phyloP scores from a whole-genome alignment of 2,797 vertebrate species.

The Rhinella marina region DNA sequence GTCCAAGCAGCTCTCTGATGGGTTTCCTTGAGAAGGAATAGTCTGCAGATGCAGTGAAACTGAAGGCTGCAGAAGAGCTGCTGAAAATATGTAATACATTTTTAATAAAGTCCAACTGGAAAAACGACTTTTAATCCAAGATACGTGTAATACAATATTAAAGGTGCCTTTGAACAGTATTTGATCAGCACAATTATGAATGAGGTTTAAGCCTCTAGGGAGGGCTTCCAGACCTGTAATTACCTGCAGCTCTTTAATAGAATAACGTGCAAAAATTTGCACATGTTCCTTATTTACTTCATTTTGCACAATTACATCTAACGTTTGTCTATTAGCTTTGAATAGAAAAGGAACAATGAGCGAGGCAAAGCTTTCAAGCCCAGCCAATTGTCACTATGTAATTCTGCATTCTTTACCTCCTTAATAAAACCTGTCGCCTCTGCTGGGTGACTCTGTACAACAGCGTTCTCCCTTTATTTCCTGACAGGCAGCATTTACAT shows the following conservation, averaged over 20 bases:
- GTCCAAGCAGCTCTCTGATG: no score
- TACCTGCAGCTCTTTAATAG: conserved; percentile 51
- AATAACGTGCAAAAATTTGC: conserved; percentile 38
- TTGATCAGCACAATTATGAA: neutral
- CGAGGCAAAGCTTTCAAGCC: neutral
- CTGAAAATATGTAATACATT: no score
- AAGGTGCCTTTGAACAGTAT: neutral
- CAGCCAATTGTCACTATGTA: conserved; percentile 19
- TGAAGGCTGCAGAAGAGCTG: no score
- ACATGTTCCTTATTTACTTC: conserved; percentile 33
- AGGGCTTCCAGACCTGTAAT: neutral
- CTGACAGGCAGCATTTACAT: conserved; percentile 46
- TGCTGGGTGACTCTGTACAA: conserved; percentile 23
- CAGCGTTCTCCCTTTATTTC: conserved; percentile 21
- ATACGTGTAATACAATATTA: no score
- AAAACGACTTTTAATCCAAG: no score
- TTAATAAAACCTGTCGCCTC: neutral
- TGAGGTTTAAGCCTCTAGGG: neutral
- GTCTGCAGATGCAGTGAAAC: no score
- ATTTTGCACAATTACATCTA: conserved; percentile 31
- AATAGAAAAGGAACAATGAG: conserved; percentile 10
- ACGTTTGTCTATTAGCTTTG: conserved; percentile 28
- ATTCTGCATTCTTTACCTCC: conserved; percentile 22
- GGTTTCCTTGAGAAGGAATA: no score
- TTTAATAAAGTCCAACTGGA: no score